phyloP scores from a whole-genome alignment of 2,888 invertebrate species.

The Nephrocerus scutellatus region DNA sequence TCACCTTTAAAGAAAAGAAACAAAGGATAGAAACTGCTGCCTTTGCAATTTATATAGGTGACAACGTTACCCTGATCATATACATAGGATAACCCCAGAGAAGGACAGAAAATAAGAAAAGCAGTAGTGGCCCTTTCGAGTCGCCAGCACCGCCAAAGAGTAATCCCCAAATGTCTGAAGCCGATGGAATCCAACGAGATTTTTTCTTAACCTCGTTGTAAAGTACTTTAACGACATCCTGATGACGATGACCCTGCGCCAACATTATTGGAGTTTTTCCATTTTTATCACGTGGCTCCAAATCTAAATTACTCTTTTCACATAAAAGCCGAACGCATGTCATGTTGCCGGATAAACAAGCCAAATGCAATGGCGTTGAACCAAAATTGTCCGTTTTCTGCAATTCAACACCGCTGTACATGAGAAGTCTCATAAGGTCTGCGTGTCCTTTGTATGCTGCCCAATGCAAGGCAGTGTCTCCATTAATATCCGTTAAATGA shows the following conservation, averaged over 20 bases:
- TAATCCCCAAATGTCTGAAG: constrained; percentile 82
- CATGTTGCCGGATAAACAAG: constrained; percentile 81
- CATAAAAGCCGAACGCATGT: constrained; percentile 80
- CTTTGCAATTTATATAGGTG: neutral
- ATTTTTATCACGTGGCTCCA: constrained; percentile 83
- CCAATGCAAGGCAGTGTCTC: constrained; percentile 90
- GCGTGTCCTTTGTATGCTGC: constrained; percentile 89
- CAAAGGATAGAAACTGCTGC: neutral
- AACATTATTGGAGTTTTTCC: constrained; percentile 86
- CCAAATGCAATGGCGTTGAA: constrained; percentile 83
- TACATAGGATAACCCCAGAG: constrained; percentile 95
- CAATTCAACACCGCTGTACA: constrained; percentile 84
- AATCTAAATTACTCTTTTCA: constrained; percentile 83
- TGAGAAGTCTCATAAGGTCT: constrained; percentile 76
- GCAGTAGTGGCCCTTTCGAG: constrained; percentile 77
- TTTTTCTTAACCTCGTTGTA: constrained; percentile 75
- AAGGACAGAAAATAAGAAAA: constrained; percentile 78
- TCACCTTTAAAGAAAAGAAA: constrained; percentile 55
- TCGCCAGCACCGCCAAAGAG: constrained; percentile 87
- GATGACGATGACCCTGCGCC: constrained; percentile 81
- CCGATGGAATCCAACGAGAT: constrained; percentile 79
- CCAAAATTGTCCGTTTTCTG: constrained; percentile 89
- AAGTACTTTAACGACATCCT: constrained; percentile 73
- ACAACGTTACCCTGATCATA: constrained; percentile 60
- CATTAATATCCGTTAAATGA: constrained; percentile 82